phyloP scores from a whole-genome alignment of 92 coral and sea anemone species.

The Phenganax subtilis region DNA sequence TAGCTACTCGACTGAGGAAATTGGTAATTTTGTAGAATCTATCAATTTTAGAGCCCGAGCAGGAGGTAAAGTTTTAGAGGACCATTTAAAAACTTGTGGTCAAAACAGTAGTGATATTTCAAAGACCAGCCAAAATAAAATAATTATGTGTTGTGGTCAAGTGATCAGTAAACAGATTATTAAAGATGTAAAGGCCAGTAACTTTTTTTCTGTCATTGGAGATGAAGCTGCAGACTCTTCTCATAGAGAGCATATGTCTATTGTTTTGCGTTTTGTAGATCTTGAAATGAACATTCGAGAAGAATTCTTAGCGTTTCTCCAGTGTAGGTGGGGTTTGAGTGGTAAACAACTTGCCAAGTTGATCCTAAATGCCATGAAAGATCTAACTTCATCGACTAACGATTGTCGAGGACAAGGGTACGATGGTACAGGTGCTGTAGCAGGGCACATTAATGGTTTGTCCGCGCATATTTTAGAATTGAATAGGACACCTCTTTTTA shows the following conservation, averaged over 20 bases:
- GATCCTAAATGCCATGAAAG: background rate
- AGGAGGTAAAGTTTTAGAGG: background rate
- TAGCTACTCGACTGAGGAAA: background rate
- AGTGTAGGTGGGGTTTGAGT: background rate
- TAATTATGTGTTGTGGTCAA: slow-evolving; percentile 18
- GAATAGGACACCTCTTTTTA: background rate
- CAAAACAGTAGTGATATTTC: background rate
- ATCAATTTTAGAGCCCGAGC: slow-evolving; percentile 9
- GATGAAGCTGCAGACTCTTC: too few relatives aligned
- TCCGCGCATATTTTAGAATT: background rate
- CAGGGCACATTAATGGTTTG: background rate
- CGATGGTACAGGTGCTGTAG: too few relatives aligned
- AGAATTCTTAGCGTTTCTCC: background rate
- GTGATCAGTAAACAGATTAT: background rate
- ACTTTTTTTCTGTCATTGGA: too few relatives aligned
- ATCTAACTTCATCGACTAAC: background rate
- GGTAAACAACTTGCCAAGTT: background rate
- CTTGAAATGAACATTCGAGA: too few relatives aligned
- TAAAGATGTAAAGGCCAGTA: background rate
- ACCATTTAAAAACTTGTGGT: slow-evolving; percentile 23
- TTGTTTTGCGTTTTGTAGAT: too few relatives aligned
- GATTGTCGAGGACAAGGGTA: background rate
- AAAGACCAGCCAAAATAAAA: background rate
- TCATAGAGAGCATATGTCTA: too few relatives aligned
- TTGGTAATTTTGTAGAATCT: background rate